Conservation (phyloP, 2,797 vertebrate genomes). For the Pangasius sanitwongsei region DNA sequence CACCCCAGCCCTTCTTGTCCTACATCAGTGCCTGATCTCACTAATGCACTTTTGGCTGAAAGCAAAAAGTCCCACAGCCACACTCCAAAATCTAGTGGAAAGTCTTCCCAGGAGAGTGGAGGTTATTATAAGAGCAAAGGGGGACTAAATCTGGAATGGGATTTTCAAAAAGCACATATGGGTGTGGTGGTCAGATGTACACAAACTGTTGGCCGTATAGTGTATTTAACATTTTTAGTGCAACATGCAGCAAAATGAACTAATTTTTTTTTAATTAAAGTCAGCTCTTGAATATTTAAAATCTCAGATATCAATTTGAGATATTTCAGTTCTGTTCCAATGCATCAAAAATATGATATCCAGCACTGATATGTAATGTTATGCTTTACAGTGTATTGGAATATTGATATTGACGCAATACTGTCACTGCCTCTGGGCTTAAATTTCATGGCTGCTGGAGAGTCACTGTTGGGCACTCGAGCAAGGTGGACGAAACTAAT, state of each 20-base stretch:
- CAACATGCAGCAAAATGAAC: not conserved
- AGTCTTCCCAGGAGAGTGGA: not conserved
- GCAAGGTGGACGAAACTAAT: not conserved
- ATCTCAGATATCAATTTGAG: not conserved
- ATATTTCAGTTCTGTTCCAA: not conserved
- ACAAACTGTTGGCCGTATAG: not conserved
- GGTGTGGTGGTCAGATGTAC: not conserved
- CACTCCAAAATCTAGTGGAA: not conserved
- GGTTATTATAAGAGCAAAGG: not conserved
- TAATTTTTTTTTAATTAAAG: too few relatives aligned
- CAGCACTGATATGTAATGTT: not conserved
- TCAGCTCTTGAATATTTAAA: not conserved
- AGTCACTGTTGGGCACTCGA: not conserved
- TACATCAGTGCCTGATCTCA: not conserved
- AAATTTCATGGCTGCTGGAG: too few relatives aligned
- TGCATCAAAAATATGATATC: not conserved
- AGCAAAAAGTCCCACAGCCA: not conserved
- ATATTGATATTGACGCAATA: not conserved
- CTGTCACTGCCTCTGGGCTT: not conserved
- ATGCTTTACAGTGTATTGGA: too few relatives aligned
- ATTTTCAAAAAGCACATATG: not conserved
- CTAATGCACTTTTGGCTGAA: not conserved
- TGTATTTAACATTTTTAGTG: not conserved
- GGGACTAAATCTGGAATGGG: not conserved
- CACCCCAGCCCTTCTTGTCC: not conserved